Evolutionary conservation across 2,888 invertebrate species (phyloP).

Genomic region (Zaprionus bogoriensis): DNA sequence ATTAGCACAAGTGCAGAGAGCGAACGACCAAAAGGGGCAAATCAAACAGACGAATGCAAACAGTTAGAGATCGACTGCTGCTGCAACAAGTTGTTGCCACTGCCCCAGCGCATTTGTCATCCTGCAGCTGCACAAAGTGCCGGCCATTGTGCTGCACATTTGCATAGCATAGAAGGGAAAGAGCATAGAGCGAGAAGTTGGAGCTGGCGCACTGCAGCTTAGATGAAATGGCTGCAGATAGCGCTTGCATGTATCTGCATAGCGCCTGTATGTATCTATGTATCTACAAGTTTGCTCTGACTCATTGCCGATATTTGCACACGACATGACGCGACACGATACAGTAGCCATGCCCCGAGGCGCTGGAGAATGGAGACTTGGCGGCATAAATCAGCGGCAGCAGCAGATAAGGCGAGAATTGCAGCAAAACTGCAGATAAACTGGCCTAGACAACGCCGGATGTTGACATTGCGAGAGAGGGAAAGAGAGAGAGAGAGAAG

Average conservation of each 20-base stretch:
- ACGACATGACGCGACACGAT: conserved; percentile 28
- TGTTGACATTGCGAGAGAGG: conserved; percentile 44
- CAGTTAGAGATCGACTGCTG: conserved; percentile 41
- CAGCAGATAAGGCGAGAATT: conserved; percentile 19
- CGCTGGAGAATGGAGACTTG: neutral
- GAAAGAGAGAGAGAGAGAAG: neutral
- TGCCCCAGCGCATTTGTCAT: conserved; percentile 36
- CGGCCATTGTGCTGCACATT: conserved; percentile 43
- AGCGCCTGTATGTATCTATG: conserved; percentile 10
- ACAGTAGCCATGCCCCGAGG: conserved; percentile 5
- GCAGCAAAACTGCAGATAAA: conserved; percentile 24
- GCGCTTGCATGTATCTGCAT: conserved; percentile 30
- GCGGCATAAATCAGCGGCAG: conserved; percentile 18
- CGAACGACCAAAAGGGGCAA: conserved; percentile 42
- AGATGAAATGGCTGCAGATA: conserved; percentile 64
- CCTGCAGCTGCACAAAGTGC: conserved; percentile 28
- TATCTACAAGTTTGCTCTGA: conserved; percentile 30
- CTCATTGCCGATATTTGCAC: conserved; percentile 36
- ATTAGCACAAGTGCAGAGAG: conserved; percentile 27
- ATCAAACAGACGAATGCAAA: conserved; percentile 36
- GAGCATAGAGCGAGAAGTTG: neutral
- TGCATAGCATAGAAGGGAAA: conserved; percentile 24
- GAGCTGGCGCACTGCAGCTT: conserved; percentile 62
- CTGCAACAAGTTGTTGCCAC: conserved; percentile 57
- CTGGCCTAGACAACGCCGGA: conserved; percentile 44